Evolutionary conservation across 2,888 invertebrate genomes (phyloP), one percentile per base, ranked within the genome.

Genomic region (Capitulum mitella): DNA sequence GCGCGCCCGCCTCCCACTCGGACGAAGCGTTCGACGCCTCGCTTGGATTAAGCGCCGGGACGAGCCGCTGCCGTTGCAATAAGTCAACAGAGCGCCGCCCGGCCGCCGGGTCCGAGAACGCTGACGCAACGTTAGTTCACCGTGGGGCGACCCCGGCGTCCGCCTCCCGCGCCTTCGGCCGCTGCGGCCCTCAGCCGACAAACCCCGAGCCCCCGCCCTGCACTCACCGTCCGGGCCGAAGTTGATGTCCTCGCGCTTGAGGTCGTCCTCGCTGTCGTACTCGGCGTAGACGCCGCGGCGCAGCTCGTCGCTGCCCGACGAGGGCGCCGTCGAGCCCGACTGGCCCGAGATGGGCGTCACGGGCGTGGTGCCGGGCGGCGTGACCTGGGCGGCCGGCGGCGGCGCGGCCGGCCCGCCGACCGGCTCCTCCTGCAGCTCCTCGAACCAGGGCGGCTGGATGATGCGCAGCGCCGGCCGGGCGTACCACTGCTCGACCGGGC

Each of bases 361-460:
- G 78, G 78, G 81, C 79, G 79, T 81, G 80, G 79, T 81, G 77
- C 80, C 80, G 22, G 79, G 81, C 29, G 80, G 80, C 29, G 81
- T 81, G 76, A 80, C 80, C 74, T 81, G 80, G 46, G 80, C 78
- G 3, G 81, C 79, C 22, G 81, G 79, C 26, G 81, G 79, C 46
- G 80, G 74, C 51, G 81, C 78, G 34, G 79, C 78, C 58, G 32
- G 40, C 19, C 46, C 54, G 34, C 58, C 29, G 48, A 26, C 37
- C 22, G 37, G 5, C 70, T 8, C 19, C 70, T 70, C 82, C 83
- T 92, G 94, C 80, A 98, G 86, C 87, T 98, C 98, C 84, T 98
- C 98, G 87, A 93, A 94, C 98, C 98, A 98, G 0, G 98, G 98
- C 29, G 97, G 96, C 84, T 93, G 90, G 82, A 97, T 88, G 43